A percentile compares a stretch with the other conserved stretches of the same genome.
Conservation (phyloP, 2,797 vertebrate species). For the Champsocephalus esox region DNA sequence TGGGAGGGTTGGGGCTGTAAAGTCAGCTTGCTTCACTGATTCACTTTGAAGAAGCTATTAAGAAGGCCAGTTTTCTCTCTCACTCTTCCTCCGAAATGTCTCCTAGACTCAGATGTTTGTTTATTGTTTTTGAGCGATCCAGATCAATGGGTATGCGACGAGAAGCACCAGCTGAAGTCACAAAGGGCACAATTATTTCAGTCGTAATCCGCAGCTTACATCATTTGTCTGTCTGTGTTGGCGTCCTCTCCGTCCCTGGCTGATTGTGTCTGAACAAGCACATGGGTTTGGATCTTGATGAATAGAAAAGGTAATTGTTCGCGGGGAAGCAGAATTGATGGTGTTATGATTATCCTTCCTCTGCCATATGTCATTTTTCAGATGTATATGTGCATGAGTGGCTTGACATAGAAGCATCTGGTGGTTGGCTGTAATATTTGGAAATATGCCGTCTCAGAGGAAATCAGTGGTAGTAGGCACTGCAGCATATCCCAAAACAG, state of each 20-base stretch:
- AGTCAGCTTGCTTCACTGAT: constrained; percentile 54
- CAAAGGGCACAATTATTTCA: constrained; percentile 38
- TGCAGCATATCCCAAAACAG: constrained; percentile 16
- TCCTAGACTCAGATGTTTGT: constrained; percentile 27
- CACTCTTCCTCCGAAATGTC: no score
- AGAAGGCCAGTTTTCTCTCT: background rate
- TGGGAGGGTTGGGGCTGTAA: background rate
- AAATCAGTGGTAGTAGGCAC: constrained; percentile 19
- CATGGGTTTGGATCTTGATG: constrained; percentile 44
- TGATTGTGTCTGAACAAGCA: constrained; percentile 16
- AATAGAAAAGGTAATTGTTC: constrained; percentile 54
- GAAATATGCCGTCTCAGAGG: constrained; percentile 17
- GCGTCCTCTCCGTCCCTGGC: constrained; percentile 16
- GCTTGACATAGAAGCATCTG: constrained; percentile 48
- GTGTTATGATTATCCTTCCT: constrained; percentile 33
- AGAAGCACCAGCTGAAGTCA: constrained; percentile 39
- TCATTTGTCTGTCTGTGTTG: constrained; percentile 44
- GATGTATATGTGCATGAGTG: constrained; percentile 11
- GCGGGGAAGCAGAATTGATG: constrained; percentile 37
- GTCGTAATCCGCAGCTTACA: constrained; percentile 50
- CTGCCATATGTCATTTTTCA: constrained; percentile 21
- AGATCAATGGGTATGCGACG: constrained; percentile 34
- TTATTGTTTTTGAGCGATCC: constrained; percentile 44
- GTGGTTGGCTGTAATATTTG: constrained; percentile 15
- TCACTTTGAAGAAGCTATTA: constrained; percentile 44